Evolutionary conservation across 2,888 invertebrate genomes (phyloP), one percentile per base, ranked within the genome.

Genomic region (Rhabditophanes sp.): DNA sequence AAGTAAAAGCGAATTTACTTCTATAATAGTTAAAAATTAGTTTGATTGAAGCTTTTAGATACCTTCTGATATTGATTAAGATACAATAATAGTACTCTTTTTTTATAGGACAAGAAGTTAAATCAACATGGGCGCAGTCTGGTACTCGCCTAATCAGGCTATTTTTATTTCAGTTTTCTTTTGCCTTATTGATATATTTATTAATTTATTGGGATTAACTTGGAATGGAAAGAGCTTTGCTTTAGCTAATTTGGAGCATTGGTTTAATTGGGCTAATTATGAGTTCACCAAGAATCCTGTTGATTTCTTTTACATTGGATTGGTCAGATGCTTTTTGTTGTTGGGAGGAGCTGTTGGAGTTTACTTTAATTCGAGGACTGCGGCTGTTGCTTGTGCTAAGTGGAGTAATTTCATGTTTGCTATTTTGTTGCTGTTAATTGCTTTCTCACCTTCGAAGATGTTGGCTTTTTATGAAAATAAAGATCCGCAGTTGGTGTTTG

Each of bases 401-500:
- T 39, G 37, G 35, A 48, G 41, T 25, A 46, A 45, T 27, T 19
- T 48, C 22, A 26, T 52, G 1, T 61, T 61, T 33, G 60, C 56
- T 7, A 16, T 44, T 1, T 50, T 60, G 41, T 42, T 60, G 5
- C 30, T 60, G 2, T 56, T 61, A 22, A 44, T 61, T 19, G 60
- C 60, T 5, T 61, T 60, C 25, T 58, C 60, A 3, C 60, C 60
- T 4, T 48, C 57, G 6, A 60, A 60, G 27, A 41, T 60, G 15
- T 44, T 60, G 3, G 60, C 60, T 3, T 62, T 60, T 41, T 59
- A 61, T 35, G 60, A 60, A 35, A 51, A 56, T 30, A 48, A 51
- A 14, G 33, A 50, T 14, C 20, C 39, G 14, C 30, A 40, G 23
- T 34, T 61, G 28, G 58, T 54, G 11, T 49, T 60, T 25, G 60